Conservation (phyloP, 2,888 invertebrate genomes). For the Drosophila kambysellisi region DNA sequence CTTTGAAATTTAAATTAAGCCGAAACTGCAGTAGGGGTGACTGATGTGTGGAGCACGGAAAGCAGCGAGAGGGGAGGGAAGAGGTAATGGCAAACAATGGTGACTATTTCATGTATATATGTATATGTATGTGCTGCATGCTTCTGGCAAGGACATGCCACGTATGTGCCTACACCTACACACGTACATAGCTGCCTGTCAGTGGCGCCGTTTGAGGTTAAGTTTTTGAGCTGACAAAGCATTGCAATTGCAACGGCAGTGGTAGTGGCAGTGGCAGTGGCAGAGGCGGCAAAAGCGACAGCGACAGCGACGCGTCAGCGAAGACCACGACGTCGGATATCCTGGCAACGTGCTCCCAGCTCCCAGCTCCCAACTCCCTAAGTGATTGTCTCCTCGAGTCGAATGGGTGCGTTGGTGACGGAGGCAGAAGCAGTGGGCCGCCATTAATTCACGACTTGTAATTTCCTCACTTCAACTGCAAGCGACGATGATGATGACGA, state of each 20-base stretch:
- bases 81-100: conserved; percentile 38
- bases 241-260: conserved; percentile 66
- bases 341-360: conserved; percentile 71
- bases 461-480: conserved; percentile 83
- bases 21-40: conserved; percentile 5
- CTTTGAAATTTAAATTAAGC: conserved; percentile 61
- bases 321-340: conserved; percentile 75
- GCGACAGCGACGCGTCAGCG: conserved; percentile 21
- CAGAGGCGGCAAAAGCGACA: conserved; percentile 8
- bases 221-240: conserved; percentile 80
- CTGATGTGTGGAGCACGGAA: not conserved
- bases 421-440: conserved; percentile 40
- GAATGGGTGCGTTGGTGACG: conserved; percentile 4
- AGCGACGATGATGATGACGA: conserved; percentile 34
- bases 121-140: not conserved
- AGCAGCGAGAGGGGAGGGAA: not conserved
- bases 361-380: conserved; percentile 50
- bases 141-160: conserved; percentile 47
- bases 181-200: conserved; percentile 35
- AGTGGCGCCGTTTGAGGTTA: conserved; percentile 68
- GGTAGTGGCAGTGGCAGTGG: conserved; percentile 5
- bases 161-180: conserved; percentile 38
- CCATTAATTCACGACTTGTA: conserved; percentile 84
- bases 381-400: conserved; percentile 54
- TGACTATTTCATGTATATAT: conserved; percentile 6